These are phyloP conservation scores for Rhadina sibilatrix DNA, from an alignment of 2,113 vertebrate species.

Conservation along the genomic window DNA sequence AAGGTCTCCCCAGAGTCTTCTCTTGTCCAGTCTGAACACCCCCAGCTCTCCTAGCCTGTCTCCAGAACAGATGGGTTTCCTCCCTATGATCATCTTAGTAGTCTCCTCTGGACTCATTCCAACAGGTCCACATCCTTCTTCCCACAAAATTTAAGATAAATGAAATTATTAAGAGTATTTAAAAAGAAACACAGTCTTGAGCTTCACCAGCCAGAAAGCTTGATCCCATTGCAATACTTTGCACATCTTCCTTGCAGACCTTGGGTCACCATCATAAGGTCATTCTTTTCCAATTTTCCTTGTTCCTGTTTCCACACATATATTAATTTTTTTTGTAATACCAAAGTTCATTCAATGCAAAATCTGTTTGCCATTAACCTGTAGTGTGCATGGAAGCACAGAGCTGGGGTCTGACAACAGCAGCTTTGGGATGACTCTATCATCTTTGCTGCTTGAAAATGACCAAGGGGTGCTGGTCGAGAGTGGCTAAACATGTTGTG, in stretches of 20 bases:
- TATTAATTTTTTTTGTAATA: neutral
- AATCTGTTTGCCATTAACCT: neutral
- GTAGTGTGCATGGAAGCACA: neutral
- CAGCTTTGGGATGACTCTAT: accelerated
- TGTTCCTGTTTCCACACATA: neutral
- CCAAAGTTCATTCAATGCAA: neutral
- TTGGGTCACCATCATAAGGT: neutral
- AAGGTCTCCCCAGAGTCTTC: neutral
- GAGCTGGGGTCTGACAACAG: neutral
- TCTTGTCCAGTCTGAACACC: neutral
- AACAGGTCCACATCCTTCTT: neutral
- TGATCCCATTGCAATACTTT: neutral
- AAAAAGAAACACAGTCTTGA: neutral
- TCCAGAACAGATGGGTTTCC: neutral
- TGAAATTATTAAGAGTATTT: neutral
- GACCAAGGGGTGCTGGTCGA: accelerated
- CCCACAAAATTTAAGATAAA: neutral
- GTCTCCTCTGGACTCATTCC: neutral
- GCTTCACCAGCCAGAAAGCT: neutral
- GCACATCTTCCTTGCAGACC: neutral
- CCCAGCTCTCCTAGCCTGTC: neutral
- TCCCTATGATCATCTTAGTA: neutral
- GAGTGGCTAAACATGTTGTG: neutral
- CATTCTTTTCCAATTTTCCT: neutral
- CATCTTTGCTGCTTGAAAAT: neutral